Percentiles rank a stretch among this genome's conserved stretches.
Conservation (phyloP, 2,888 invertebrate species). For the Drosophila lacicola region DNA sequence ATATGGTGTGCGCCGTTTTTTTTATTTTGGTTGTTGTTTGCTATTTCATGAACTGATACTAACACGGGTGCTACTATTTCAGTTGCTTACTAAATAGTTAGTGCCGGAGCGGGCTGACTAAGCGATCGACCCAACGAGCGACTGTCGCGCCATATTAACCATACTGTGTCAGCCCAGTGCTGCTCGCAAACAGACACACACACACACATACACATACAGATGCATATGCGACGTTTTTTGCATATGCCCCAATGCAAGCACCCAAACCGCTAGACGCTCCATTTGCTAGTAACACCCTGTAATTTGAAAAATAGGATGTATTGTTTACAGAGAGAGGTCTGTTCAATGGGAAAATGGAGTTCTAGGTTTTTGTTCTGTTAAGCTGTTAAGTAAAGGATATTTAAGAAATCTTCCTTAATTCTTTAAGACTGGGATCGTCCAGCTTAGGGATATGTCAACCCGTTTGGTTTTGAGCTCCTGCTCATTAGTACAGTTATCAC, state of each 20-base stretch:
- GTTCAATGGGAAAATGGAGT: neutral
- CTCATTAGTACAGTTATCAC: too few relatives aligned
- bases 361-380: too few relatives aligned
- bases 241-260: constrained; percentile 43
- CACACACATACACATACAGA: neutral
- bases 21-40: constrained; percentile 19
- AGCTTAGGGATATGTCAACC: too few relatives aligned
- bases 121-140: constrained; percentile 65
- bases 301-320: neutral
- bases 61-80: constrained; percentile 81
- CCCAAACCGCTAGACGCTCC: constrained; percentile 54
- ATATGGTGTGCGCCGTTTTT: constrained; percentile 26
- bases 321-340: too few relatives aligned
- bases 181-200: constrained; percentile 24
- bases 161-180: constrained; percentile 57
- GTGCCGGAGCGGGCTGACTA: constrained; percentile 76
- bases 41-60: constrained; percentile 74
- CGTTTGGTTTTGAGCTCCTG: too few relatives aligned
- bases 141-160: constrained; percentile 74
- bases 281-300: constrained; percentile 49
- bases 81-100: constrained; percentile 81
- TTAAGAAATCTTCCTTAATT: too few relatives aligned
- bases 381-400: too few relatives aligned
- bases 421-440: too few relatives aligned
- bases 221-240: constrained; percentile 38